These are phyloP conservation scores for Iselma pallidipennis DNA, from an alignment of 2,888 invertebrate species.

Conservation along the genomic window DNA sequence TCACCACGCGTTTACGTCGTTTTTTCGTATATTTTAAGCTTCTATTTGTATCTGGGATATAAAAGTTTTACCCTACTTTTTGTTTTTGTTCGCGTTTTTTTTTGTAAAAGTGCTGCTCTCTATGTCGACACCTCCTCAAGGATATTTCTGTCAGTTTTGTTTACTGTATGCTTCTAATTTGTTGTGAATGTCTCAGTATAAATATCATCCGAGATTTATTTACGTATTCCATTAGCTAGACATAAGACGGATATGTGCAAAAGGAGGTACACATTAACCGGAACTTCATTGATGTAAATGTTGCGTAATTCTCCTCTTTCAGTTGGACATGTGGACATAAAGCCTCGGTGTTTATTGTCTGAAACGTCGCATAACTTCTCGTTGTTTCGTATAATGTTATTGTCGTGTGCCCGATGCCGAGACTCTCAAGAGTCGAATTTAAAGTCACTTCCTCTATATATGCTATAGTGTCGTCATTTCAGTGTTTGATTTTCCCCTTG, in stretches of 20 bases:
- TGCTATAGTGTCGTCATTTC: background rate
- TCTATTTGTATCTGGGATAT: too few species aligned
- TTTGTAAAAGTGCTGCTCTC: too few species aligned
- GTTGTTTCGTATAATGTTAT: constrained; percentile 22
- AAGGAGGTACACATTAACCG: background rate
- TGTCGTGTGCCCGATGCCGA: constrained; percentile 13
- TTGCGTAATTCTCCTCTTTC: constrained; percentile 14
- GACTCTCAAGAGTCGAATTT: constrained; percentile 9
- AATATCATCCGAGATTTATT: too few species aligned
- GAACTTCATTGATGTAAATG: constrained; percentile 16
- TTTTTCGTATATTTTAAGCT: too few species aligned
- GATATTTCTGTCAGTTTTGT: too few species aligned
- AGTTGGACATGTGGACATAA: constrained; percentile 19
- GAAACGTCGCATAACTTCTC: constrained; percentile 15
- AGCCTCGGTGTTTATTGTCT: constrained; percentile 16
- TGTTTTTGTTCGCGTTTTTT: too few species aligned
- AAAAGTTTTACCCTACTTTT: too few species aligned
- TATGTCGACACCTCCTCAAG: too few species aligned
- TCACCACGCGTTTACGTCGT: too few species aligned
- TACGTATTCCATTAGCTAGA: background rate
- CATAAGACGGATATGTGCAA: background rate
- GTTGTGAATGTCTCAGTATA: too few species aligned
- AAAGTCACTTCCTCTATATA: constrained; percentile 4
- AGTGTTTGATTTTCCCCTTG: background rate
- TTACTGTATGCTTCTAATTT: too few species aligned